Conservation (phyloP, 2,797 vertebrate species). For the Acomys russatus region DNA sequence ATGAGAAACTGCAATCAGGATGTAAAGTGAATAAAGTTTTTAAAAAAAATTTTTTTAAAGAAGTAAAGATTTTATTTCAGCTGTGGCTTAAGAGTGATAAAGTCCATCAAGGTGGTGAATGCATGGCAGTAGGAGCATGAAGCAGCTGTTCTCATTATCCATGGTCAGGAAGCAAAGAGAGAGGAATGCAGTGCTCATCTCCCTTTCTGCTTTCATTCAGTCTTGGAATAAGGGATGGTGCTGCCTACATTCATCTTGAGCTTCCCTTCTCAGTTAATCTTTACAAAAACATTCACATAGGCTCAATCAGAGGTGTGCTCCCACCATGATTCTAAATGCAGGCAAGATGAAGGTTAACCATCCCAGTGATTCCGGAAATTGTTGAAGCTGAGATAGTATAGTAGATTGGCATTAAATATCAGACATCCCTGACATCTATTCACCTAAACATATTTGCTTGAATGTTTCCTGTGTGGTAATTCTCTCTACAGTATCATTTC, state of each 20-base stretch:
- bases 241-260: background rate
- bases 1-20: too few relatives aligned
- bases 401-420: constrained; percentile 37
- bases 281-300: background rate
- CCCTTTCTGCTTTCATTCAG: background rate
- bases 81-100: background rate
- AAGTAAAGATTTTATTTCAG: background rate
- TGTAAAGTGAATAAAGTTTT: too few relatives aligned
- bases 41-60: too few relatives aligned
- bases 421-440: background rate
- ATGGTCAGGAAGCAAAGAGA: background rate
- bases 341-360: background rate
- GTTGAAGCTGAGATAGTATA: background rate
- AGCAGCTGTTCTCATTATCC: background rate
- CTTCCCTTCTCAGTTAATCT: background rate
- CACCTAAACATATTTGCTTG: background rate
- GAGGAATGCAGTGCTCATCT: background rate
- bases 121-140: background rate
- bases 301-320: background rate
- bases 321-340: background rate
- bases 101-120: background rate
- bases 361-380: constrained; percentile 5
- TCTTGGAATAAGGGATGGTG: background rate
- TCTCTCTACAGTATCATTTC: constrained; percentile 7
- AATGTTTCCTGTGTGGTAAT: background rate